Conservation (phyloP, 2,113 vertebrate genomes). For the Zosterops borbonicus region DNA sequence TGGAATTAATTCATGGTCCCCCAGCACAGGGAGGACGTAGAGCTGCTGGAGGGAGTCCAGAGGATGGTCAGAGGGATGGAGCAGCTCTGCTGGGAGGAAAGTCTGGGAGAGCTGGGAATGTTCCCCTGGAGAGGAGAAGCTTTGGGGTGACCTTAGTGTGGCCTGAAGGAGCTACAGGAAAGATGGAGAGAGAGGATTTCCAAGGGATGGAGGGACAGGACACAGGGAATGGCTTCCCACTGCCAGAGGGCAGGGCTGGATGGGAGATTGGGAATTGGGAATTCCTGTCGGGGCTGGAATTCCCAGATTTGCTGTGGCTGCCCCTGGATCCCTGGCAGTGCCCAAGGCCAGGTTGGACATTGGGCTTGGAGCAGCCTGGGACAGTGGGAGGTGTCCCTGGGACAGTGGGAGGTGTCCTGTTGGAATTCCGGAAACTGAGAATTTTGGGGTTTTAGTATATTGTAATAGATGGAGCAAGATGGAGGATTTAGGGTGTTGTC, state of each 20-base stretch:
- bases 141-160: rapidly evolving
- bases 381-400: not conserved
- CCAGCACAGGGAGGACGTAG: rapidly evolving
- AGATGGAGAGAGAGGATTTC: not conserved
- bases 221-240: not conserved
- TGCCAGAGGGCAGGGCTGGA: not conserved
- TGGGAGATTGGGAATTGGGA: not conserved
- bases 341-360: not conserved
- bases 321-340: not conserved
- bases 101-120: not conserved
- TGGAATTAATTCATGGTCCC: rapidly evolving
- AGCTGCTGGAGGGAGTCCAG: not conserved
- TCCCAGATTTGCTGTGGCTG: not conserved
- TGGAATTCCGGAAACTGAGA: no score
- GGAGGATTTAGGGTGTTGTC: no score
- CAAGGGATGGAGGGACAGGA: not conserved
- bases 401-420: not conserved
- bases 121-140: not conserved
- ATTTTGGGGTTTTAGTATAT: no score
- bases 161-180: not conserved
- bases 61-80: not conserved
- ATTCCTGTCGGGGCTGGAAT: not conserved
- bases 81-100: not conserved
- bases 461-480: no score
- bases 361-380: not conserved